Percentiles rank a stretch among this genome's conserved stretches.
These are phyloP conservation scores for Microchrysa polita DNA, from an alignment of 2,888 invertebrate genomes.

Conservation along the genomic window DNA sequence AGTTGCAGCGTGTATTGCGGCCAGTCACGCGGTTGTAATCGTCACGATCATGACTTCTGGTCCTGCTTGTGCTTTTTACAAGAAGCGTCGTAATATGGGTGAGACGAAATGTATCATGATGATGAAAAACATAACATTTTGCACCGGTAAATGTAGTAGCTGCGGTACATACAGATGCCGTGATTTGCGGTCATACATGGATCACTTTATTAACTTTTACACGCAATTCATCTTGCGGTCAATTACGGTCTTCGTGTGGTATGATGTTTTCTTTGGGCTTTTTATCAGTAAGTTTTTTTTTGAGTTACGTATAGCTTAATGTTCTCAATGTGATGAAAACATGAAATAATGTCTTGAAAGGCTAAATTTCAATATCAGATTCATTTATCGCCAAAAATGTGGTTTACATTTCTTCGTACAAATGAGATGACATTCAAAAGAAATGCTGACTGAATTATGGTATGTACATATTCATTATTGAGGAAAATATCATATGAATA, in stretches of 20 bases:
- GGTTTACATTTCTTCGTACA: neutral
- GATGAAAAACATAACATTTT: conserved; percentile 9
- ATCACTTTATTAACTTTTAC: conserved; percentile 45
- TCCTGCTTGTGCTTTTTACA: conserved; percentile 23
- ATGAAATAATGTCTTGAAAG: conserved; percentile 6
- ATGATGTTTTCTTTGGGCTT: conserved; percentile 5
- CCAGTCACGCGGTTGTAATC: conserved; percentile 7
- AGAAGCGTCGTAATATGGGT: neutral
- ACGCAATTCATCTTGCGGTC: conserved; percentile 44
- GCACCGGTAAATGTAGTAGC: conserved; percentile 37
- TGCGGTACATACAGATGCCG: conserved; percentile 23
- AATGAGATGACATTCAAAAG: neutral
- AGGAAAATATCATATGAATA: conserved; percentile 11
- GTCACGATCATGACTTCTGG: conserved; percentile 14
- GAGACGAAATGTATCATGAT: too few species aligned
- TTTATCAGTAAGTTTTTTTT: neutral
- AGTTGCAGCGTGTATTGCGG: neutral
- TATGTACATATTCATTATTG: neutral
- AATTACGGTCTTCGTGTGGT: conserved; percentile 40
- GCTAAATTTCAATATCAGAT: conserved; percentile 29
- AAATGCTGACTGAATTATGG: neutral
- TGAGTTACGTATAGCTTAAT: conserved; percentile 2
- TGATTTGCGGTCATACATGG: conserved; percentile 37
- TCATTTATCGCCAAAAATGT: conserved; percentile 14
- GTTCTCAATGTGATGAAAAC: conserved; percentile 20